Percentiles rank a stretch among this genome's conserved stretches.
These are phyloP conservation scores for Rotaria sp. DNA, from an alignment of 2,888 invertebrate species.

Conservation along the genomic window DNA sequence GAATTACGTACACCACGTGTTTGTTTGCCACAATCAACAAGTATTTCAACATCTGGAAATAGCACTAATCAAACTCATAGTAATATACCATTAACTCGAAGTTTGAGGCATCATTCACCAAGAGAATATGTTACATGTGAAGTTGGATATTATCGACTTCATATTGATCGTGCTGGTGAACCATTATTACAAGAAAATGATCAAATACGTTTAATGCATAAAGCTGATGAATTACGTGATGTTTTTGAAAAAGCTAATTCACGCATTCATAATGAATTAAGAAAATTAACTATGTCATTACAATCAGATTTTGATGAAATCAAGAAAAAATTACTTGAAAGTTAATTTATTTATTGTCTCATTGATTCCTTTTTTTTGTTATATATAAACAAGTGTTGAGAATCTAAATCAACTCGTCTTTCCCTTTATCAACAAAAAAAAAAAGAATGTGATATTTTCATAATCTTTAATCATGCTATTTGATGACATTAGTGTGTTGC, in stretches of 20 bases:
- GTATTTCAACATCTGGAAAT: background rate
- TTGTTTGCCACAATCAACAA: background rate
- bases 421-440: background rate
- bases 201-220: constrained; percentile 1
- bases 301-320: constrained; percentile 17
- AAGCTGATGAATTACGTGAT: constrained; percentile 15
- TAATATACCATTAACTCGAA: background rate
- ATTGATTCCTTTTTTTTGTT: no score
- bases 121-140: constrained; percentile 15
- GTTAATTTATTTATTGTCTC: background rate
- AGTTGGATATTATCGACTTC: constrained; percentile 8
- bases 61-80: background rate
- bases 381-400: no score
- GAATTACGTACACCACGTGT: background rate
- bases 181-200: constrained; percentile 1
- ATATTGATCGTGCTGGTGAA: constrained; percentile 25
- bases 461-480: background rate
- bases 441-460: background rate
- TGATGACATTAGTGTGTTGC: background rate
- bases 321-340: background rate
- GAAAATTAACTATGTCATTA: background rate
- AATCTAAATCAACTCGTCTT: background rate
- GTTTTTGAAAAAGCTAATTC: constrained; percentile 9
- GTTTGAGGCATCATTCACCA: background rate
- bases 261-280: constrained; percentile 27